Evolutionary conservation across 2,888 invertebrate genomes (phyloP).

Genomic region (Hypomecis punctinalis): DNA sequence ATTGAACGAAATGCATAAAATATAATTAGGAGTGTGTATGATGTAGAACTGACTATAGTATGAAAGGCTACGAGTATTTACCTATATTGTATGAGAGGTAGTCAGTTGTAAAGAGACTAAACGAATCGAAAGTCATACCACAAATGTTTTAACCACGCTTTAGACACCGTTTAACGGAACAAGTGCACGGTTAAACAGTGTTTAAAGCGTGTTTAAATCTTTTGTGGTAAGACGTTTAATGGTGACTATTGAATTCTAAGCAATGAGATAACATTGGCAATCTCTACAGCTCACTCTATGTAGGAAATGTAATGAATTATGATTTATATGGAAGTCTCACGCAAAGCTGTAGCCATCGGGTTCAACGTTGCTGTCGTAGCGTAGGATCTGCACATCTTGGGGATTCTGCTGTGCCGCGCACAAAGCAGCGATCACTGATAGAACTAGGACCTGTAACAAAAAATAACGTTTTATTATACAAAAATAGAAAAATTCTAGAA

Average conservation of each 20-base stretch:
- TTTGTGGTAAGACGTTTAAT: too few relatives aligned
- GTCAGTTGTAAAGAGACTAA: too few relatives aligned
- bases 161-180: too few relatives aligned
- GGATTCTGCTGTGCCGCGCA: constrained; percentile 71
- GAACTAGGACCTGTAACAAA: constrained; percentile 61
- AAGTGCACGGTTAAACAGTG: too few relatives aligned
- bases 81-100: too few relatives aligned
- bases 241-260: not conserved
- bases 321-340: constrained; percentile 68
- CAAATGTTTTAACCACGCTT: too few relatives aligned
- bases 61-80: too few relatives aligned
- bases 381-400: constrained; percentile 83
- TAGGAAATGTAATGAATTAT: not conserved
- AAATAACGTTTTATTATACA: not conserved
- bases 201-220: too few relatives aligned
- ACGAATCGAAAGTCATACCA: too few relatives aligned
- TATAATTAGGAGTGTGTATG: too few relatives aligned
- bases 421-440: constrained; percentile 66
- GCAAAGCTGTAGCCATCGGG: constrained; percentile 87
- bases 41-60: too few relatives aligned
- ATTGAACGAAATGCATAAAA: too few relatives aligned
- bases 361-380: constrained; percentile 86
- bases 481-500: not conserved
- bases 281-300: not conserved
- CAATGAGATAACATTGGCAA: not conserved